A percentile compares a stretch with the other conserved stretches of the same genome.
Evolutionary conservation across 2,797 vertebrate genomes (phyloP).

Genomic region (Sardinella longiceps): DNA sequence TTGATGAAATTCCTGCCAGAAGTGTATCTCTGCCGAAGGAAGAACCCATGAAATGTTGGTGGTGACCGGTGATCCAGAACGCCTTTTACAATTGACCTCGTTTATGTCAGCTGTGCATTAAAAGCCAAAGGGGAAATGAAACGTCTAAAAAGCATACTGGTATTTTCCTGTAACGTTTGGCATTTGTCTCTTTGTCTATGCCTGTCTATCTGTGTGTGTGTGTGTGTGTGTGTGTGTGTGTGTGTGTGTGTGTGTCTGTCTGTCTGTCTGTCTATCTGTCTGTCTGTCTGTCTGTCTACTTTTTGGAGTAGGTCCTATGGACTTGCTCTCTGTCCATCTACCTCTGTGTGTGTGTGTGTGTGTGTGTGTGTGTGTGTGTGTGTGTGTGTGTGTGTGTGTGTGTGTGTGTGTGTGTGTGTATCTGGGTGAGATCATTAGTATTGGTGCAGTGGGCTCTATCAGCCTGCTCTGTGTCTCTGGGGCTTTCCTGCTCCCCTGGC

Average conservation of each 20-base stretch:
- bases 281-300: neutral
- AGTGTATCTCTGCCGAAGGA: too few species aligned
- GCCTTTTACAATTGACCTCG: too few species aligned
- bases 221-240: neutral
- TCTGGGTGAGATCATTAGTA: neutral
- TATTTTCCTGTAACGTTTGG: too few species aligned
- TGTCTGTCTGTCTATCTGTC: neutral
- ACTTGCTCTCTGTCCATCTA: neutral
- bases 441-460: neutral
- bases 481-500: neutral
- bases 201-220: neutral
- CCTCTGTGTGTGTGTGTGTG: too few species aligned
- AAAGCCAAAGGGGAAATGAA: too few species aligned
- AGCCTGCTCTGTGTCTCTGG: neutral
- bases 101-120: too few species aligned
- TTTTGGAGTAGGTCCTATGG: too few species aligned
- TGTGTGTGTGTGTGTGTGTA: neutral
- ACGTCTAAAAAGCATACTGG: too few species aligned
- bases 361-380: neutral
- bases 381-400: too few species aligned
- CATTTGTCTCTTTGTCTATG: neutral
- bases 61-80: too few species aligned
- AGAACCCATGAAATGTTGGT: too few species aligned
- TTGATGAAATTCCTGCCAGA: too few species aligned
- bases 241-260: neutral